phyloP scores from a whole-genome alignment of 2,113 vertebrate species.

The Gallinago undulata region DNA sequence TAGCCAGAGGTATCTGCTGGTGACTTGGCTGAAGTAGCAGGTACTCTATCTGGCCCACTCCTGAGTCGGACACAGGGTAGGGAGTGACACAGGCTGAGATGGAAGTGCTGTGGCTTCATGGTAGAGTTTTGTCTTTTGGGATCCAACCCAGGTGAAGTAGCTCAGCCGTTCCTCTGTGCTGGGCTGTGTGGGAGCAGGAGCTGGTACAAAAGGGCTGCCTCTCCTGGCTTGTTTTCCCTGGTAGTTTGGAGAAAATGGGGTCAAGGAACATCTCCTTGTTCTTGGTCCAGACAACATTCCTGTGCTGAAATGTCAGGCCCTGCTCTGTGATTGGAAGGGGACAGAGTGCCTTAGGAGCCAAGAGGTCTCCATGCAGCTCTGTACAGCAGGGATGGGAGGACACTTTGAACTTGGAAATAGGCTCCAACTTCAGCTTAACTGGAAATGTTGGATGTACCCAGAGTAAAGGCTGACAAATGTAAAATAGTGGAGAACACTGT shows the following conservation, averaged over 20 bases:
- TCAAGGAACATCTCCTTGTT: neutral
- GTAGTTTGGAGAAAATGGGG: neutral
- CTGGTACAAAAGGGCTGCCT: neutral
- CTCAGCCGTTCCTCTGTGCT: fast-evolving
- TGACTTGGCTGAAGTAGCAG: neutral
- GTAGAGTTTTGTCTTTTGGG: neutral
- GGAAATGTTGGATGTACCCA: neutral
- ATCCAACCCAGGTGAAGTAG: neutral
- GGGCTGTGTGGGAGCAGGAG: neutral
- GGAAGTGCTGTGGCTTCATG: neutral
- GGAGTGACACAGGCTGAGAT: neutral
- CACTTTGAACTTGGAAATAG: neutral
- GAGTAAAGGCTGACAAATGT: neutral
- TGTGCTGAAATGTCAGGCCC: neutral
- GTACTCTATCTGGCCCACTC: neutral
- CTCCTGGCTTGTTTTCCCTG: neutral
- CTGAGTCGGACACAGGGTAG: neutral
- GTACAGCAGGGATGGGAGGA: neutral
- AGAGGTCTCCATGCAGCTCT: neutral
- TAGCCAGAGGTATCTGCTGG: neutral
- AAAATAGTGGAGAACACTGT: neutral
- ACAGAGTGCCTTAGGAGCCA: neutral
- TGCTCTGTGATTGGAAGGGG: neutral
- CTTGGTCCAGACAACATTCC: neutral
- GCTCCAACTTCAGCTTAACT: neutral